A percentile compares a stretch with the other conserved stretches of the same genome.
These are phyloP conservation scores for Drosophila mimetica DNA, from an alignment of 2,888 invertebrate genomes.

Conservation along the genomic window DNA sequence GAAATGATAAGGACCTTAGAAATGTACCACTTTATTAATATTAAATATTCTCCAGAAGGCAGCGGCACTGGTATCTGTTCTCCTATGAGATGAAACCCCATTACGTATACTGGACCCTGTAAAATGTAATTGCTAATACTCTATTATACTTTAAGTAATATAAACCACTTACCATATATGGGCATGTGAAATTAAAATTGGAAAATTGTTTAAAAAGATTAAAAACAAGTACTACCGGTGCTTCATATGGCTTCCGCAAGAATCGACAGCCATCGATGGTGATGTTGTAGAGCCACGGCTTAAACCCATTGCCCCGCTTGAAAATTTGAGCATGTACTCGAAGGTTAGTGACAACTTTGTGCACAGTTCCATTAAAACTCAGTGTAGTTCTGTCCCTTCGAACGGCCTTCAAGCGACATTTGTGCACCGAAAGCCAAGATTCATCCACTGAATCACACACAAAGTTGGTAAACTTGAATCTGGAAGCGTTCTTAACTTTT, in stretches of 20 bases:
- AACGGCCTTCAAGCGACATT: not conserved
- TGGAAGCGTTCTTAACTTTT: not conserved
- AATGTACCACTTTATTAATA: slow-evolving; percentile 11
- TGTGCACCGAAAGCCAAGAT: not conserved
- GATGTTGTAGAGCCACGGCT: slow-evolving; percentile 2
- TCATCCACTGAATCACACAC: not conserved
- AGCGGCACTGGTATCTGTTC: slow-evolving; percentile 1
- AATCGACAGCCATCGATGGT: slow-evolving; percentile 1
- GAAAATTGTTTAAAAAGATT: not conserved
- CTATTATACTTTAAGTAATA: too few species aligned
- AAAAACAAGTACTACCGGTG: not conserved
- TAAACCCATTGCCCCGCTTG: not conserved
- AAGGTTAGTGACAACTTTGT: not conserved
- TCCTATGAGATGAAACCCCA: not conserved
- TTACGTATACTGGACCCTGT: not conserved
- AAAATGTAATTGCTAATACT: too few species aligned
- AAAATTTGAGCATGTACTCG: slow-evolving; percentile 1
- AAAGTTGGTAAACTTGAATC: slow-evolving; percentile 3
- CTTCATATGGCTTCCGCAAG: not conserved
- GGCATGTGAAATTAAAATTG: not conserved
- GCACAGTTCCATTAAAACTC: not conserved
- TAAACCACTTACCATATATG: not conserved
- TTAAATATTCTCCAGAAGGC: slow-evolving; percentile 13
- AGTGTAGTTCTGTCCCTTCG: not conserved
- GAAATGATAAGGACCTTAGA: not conserved